Conservation (phyloP, 2,888 invertebrate genomes). For the Malacosoma neustria region DNA sequence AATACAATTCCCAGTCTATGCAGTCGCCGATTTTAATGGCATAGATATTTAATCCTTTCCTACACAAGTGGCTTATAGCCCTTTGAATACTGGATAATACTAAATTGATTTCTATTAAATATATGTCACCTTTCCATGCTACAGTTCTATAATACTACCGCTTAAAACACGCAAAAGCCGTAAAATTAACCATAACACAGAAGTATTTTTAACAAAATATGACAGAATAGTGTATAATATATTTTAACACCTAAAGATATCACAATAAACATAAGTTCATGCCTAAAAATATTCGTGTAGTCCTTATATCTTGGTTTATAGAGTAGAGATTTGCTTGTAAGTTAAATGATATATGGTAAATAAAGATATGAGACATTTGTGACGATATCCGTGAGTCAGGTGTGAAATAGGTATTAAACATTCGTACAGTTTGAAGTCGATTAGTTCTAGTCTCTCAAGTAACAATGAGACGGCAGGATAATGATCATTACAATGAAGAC, state of each 20-base stretch:
- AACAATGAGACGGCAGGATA: not conserved
- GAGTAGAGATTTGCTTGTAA: not conserved
- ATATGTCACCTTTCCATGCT: not conserved
- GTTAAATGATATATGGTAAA: not conserved
- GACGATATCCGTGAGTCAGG: constrained; percentile 36
- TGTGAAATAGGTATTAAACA: constrained; percentile 4
- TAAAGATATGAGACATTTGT: constrained; percentile 12
- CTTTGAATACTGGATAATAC: too few relatives aligned
- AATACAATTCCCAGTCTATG: too few relatives aligned
- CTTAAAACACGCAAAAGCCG: not conserved
- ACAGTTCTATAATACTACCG: not conserved
- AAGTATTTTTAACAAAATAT: not conserved
- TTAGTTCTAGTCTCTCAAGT: not conserved
- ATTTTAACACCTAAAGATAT: not conserved
- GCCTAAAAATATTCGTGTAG: not conserved
- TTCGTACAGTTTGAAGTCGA: not conserved
- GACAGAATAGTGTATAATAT: not conserved
- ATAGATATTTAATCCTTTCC: too few relatives aligned
- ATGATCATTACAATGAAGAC: too few relatives aligned
- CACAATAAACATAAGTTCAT: not conserved
- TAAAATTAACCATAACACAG: not conserved
- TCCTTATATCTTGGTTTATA: not conserved
- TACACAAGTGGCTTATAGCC: too few relatives aligned
- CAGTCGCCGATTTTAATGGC: too few relatives aligned
- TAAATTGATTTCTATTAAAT: too few relatives aligned